phyloP scores from a whole-genome alignment of 2,797 vertebrate genomes.

The Siniperca undulata region DNA sequence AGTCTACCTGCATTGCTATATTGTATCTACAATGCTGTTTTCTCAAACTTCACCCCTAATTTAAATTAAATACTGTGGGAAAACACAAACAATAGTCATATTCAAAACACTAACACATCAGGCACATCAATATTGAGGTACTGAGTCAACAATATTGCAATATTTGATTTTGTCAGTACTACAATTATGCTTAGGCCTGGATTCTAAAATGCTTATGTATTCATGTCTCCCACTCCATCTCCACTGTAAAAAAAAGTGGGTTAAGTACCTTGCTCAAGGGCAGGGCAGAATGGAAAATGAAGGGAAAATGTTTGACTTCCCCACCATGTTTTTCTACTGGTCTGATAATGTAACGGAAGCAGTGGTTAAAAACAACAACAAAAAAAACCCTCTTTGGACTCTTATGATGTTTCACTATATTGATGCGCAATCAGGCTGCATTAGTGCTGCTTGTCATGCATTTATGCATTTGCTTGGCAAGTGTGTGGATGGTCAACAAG shows the following conservation, averaged over 20 bases:
- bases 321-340: not conserved
- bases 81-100: not conserved
- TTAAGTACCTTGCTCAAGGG: conserved; percentile 20
- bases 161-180: not conserved
- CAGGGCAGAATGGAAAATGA: not conserved
- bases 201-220: conserved; percentile 4
- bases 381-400: not conserved
- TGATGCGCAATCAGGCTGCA: conserved; percentile 17
- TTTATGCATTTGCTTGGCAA: conserved; percentile 25
- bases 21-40: not conserved
- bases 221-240: not conserved
- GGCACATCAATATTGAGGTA: not conserved
- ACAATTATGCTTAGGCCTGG: not conserved
- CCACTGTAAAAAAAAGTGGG: not conserved
- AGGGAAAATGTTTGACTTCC: conserved; percentile 1
- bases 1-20: conserved; percentile 4
- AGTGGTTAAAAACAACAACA: not conserved
- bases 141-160: not conserved
- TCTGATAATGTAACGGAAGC: conserved; percentile 11
- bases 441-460: conserved; percentile 26
- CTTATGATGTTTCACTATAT: not conserved
- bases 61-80: not conserved
- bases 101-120: not conserved
- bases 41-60: not conserved
- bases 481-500: conserved; percentile 33